Percentiles rank a stretch among this genome's conserved stretches.
phyloP scores from a whole-genome alignment of 2,797 vertebrate genomes.

The Enteromius afrohamiltoni region DNA sequence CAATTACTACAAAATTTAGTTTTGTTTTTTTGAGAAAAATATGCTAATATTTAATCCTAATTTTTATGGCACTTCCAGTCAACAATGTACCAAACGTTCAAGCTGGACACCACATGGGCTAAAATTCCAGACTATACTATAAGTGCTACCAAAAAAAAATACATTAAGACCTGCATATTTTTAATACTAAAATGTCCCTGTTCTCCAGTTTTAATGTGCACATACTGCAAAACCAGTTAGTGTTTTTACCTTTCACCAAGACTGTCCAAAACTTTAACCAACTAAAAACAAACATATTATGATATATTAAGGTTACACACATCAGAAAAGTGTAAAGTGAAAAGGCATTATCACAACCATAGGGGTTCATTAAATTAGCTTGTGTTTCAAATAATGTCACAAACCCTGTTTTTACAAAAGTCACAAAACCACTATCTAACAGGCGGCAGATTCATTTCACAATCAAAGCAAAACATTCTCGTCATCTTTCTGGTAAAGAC shows the following conservation, averaged over 20 bases:
- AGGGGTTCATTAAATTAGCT: not conserved
- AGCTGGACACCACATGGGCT: not conserved
- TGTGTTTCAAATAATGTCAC: constrained; percentile 9
- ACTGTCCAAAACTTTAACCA: not conserved
- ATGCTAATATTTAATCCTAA: not conserved
- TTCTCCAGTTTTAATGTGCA: constrained; percentile 9
- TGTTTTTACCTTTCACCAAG: not conserved
- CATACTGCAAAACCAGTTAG: constrained; percentile 11
- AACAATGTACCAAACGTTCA: not conserved
- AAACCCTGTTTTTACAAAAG: constrained; percentile 26
- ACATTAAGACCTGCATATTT: not conserved
- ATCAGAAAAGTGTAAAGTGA: constrained; percentile 15
- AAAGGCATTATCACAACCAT: constrained; percentile 18
- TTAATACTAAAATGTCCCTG: not conserved
- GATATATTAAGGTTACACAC: constrained; percentile 4
- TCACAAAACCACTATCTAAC: constrained; percentile 25
- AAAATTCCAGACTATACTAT: not conserved
- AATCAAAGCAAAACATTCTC: constrained; percentile 36
- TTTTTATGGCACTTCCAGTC: not conserved
- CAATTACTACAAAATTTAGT: not conserved
- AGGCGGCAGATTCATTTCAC: constrained; percentile 28
- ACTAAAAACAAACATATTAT: constrained; percentile 13
- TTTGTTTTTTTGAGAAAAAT: not conserved
- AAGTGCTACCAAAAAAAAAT: not conserved
- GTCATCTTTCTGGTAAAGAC: not conserved